Evolutionary conservation across 2,888 invertebrate genomes (phyloP).

Genomic region (Nomada ruficornis): DNA sequence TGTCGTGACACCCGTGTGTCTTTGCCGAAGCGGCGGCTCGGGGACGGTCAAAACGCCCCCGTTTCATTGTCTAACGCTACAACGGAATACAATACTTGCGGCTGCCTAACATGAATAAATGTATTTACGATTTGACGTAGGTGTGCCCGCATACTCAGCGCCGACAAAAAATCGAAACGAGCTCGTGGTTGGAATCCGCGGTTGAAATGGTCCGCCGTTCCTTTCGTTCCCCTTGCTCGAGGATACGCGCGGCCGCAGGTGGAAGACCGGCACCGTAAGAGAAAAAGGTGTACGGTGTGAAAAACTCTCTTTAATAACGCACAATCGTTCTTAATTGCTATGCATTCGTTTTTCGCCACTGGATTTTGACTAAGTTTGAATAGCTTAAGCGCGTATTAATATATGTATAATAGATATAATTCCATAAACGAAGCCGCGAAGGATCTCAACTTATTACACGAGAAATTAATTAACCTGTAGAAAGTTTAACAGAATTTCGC

Average conservation of each 20-base stretch:
- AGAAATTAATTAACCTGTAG: no score
- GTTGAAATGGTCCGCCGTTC: conserved; percentile 46
- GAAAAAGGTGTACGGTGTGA: conserved; percentile 48
- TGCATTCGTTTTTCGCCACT: conserved; percentile 3
- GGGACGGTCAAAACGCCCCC: conserved; percentile 81
- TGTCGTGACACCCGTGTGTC: conserved; percentile 19
- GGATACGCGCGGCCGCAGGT: conserved; percentile 63
- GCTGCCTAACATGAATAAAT: conserved; percentile 83
- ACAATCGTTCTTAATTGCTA: conserved; percentile 59
- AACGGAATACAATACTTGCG: conserved; percentile 82
- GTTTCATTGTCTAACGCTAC: conserved; percentile 81
- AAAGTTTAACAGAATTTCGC: no score
- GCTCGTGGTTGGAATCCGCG: conserved; percentile 68
- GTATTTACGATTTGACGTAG: conserved; percentile 82
- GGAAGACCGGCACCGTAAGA: conserved; percentile 67
- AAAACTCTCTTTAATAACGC: conserved; percentile 55
- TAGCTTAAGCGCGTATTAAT: no score
- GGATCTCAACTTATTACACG: no score
- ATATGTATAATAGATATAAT: no score
- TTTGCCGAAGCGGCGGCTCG: conserved; percentile 57
- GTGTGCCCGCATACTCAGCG: conserved; percentile 76
- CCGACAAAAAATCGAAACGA: conserved; percentile 72
- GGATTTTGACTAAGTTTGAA: neutral
- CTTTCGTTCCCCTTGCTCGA: conserved; percentile 53
- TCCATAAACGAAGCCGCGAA: no score